These are phyloP conservation scores for Allygus modestus DNA, from an alignment of 2,888 invertebrate species.

Conservation along the genomic window DNA sequence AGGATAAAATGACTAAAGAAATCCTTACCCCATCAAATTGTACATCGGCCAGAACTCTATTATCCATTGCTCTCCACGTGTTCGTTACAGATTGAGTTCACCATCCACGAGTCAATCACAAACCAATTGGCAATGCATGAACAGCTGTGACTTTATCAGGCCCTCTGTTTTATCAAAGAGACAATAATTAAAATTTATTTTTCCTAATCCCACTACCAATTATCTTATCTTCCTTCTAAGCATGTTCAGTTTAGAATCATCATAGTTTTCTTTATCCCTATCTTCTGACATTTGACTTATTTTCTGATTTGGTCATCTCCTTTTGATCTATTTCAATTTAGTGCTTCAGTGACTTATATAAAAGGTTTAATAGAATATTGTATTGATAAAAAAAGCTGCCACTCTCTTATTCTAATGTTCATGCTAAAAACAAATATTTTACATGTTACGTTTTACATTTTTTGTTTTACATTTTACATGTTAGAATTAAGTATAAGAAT, in stretches of 20 bases:
- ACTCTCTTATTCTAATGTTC: no score
- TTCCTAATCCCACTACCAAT: background rate
- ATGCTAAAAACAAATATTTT: no score
- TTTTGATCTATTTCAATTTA: no score
- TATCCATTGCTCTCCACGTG: constrained; percentile 3
- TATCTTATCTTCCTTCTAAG: constrained; percentile 10
- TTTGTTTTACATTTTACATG: no score
- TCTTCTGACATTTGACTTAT: constrained; percentile 31
- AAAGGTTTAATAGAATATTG: no score
- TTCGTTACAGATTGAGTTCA: background rate
- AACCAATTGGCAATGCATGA: background rate
- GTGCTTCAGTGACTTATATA: no score
- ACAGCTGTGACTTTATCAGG: constrained; percentile 14
- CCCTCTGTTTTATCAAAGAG: background rate
- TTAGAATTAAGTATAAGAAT: no score
- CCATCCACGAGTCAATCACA: background rate
- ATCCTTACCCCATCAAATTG: constrained; percentile 39
- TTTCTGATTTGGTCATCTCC: constrained; percentile 55
- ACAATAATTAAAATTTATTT: constrained; percentile 19
- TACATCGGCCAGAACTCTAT: background rate
- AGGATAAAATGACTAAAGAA: no score
- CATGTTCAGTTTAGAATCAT: constrained; percentile 7
- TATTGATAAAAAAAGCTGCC: no score
- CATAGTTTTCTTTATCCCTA: background rate
- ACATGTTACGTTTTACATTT: no score